phyloP scores from a whole-genome alignment of 2,888 invertebrate species.

The Dasypogon diadema region DNA sequence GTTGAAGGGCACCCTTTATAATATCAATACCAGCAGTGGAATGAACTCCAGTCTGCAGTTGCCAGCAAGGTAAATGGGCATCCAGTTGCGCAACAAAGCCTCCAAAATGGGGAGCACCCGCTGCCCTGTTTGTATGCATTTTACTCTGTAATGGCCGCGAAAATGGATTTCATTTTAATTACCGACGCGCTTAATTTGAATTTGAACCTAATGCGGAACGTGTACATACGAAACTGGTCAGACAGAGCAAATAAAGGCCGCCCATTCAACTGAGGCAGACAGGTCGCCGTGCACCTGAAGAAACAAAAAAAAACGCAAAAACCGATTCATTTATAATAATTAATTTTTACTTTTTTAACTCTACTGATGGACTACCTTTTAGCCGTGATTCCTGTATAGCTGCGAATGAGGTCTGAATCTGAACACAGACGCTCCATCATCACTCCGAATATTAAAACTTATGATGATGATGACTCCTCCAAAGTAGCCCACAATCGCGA shows the following conservation, averaged over 20 bases:
- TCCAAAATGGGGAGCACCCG: neutral
- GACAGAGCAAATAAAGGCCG: constrained; percentile 12
- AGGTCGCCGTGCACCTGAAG: neutral
- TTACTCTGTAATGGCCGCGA: neutral
- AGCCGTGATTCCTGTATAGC: neutral
- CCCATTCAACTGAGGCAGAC: neutral
- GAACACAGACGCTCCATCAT: constrained; percentile 15
- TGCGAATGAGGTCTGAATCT: neutral
- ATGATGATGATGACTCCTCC: constrained; percentile 29
- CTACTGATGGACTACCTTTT: neutral
- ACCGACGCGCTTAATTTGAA: constrained; percentile 33
- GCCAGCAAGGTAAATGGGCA: constrained; percentile 5
- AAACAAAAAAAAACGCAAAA: neutral
- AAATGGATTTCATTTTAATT: constrained; percentile 34
- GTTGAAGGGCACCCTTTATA: neutral
- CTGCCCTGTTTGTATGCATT: neutral
- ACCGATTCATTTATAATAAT: constrained; percentile 26
- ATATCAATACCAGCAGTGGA: constrained; percentile 4
- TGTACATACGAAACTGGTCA: neutral
- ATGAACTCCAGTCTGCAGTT: neutral
- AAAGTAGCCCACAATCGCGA: neutral
- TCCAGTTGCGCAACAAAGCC: neutral
- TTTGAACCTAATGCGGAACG: constrained; percentile 29
- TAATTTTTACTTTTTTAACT: constrained; percentile 28
- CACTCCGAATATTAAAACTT: constrained; percentile 36